Evolutionary conservation across 1,140 invertebrate species (phyloP).

Genomic region (Drosophila teissieri): DNA sequence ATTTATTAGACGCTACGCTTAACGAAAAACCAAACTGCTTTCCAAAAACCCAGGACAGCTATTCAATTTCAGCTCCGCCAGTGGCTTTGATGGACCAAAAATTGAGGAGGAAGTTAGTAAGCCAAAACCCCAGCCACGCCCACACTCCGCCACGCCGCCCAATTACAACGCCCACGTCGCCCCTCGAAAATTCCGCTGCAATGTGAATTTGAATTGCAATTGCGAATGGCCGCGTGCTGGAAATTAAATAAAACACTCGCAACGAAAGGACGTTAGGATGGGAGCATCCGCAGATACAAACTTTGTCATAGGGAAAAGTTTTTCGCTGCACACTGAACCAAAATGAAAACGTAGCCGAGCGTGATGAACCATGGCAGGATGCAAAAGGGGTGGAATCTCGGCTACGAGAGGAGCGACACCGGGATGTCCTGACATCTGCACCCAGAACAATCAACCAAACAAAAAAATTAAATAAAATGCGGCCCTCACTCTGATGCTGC

Average conservation of each 20-base stretch:
- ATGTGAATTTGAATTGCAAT: conserved; percentile 64
- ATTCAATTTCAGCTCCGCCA: conserved; percentile 29
- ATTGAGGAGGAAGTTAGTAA: conserved; percentile 28
- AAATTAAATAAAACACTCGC: conserved; percentile 70
- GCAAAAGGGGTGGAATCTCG: neutral
- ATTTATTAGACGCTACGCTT: conserved; percentile 21
- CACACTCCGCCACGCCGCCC: neutral
- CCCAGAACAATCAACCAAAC: conserved; percentile 34
- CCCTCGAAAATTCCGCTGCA: conserved; percentile 21
- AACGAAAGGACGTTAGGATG: conserved; percentile 39
- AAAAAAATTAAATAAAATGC: conserved; percentile 30
- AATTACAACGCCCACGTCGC: conserved; percentile 2
- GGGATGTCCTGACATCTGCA: conserved; percentile 42
- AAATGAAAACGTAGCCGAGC: conserved; percentile 55
- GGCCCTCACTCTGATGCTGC: conserved; percentile 17
- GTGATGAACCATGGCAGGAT: conserved; percentile 38
- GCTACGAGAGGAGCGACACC: neutral
- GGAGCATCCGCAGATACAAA: conserved; percentile 57
- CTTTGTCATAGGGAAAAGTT: conserved; percentile 61
- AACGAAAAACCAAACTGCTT: conserved; percentile 7
- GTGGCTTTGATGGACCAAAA: conserved; percentile 40
- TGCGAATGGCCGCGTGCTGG: conserved; percentile 55
- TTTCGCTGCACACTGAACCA: conserved; percentile 58
- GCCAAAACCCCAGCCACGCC: conserved; percentile 16
- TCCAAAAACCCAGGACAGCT: conserved; percentile 13